These are phyloP conservation scores for Chitala chitala DNA, from an alignment of 2,113 vertebrate species.

Conservation along the genomic window DNA sequence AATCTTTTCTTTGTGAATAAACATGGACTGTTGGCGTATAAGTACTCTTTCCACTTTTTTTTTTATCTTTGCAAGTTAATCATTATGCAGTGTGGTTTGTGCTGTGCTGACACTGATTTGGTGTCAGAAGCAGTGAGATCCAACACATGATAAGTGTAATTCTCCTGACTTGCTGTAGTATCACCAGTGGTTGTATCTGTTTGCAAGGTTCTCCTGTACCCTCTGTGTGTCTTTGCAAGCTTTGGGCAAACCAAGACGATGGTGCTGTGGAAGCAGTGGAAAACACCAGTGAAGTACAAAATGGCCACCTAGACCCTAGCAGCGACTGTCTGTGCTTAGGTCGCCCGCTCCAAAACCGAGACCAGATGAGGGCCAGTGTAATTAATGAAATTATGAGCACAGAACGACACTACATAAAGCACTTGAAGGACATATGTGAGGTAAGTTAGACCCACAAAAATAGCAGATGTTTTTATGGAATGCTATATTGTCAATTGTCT, in stretches of 20 bases:
- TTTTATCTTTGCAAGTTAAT: too few relatives aligned
- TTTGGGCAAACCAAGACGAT: constrained; percentile 85
- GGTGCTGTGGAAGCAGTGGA: constrained; percentile 63
- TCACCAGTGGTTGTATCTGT: neutral
- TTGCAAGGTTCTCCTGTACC: neutral
- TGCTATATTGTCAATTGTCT: too few relatives aligned
- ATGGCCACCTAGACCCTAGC: constrained; percentile 75
- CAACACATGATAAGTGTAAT: too few relatives aligned
- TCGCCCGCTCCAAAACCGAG: constrained; percentile 77
- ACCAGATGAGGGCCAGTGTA: constrained; percentile 88
- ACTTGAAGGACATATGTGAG: constrained; percentile 85
- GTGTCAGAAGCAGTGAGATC: too few relatives aligned
- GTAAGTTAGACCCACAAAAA: constrained; percentile 47
- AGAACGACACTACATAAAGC: constrained; percentile 85
- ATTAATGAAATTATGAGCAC: constrained; percentile 91
- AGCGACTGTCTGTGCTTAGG: constrained; percentile 78
- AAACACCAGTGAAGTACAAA: constrained; percentile 76
- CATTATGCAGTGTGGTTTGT: too few relatives aligned
- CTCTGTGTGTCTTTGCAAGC: constrained; percentile 45
- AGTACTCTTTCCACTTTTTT: too few relatives aligned
- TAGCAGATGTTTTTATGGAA: too few relatives aligned
- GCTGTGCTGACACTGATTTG: too few relatives aligned
- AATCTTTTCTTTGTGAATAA: too few relatives aligned
- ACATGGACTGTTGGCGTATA: too few relatives aligned
- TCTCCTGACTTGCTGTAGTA: neutral